Evolutionary conservation across 1,140 invertebrate species (phyloP).

Genomic region (Drosophila erecta): DNA sequence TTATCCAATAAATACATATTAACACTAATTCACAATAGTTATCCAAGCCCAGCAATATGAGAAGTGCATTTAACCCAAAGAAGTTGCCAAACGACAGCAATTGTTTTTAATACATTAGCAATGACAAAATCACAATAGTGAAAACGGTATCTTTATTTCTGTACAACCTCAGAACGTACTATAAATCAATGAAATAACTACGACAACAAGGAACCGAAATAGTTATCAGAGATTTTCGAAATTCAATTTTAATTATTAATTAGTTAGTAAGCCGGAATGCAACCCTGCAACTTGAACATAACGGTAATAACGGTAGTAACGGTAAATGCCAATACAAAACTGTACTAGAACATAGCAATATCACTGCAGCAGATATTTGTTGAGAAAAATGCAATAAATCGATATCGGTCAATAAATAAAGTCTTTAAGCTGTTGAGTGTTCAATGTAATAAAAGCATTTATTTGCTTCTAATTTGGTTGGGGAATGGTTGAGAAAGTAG

Average conservation of each 20-base stretch:
- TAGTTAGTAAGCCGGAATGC: constrained; percentile 68
- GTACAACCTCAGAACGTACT: constrained; percentile 40
- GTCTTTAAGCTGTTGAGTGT: constrained; percentile 81
- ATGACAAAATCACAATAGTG: constrained; percentile 42
- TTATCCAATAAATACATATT: constrained; percentile 43
- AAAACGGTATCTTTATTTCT: constrained; percentile 40
- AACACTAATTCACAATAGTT: constrained; percentile 30
- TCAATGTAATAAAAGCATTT: constrained; percentile 66
- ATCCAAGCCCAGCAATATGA: constrained; percentile 53
- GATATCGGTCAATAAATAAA: constrained; percentile 81
- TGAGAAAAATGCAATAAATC: constrained; percentile 75
- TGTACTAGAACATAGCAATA: constrained; percentile 52
- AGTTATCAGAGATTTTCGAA: constrained; percentile 61
- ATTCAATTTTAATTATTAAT: constrained; percentile 75
- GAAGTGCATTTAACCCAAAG: constrained; percentile 78
- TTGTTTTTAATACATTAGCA: constrained; percentile 29
- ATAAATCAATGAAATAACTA: constrained; percentile 20
- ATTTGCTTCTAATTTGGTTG: background rate
- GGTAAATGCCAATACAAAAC: constrained; percentile 44
- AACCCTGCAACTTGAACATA: constrained; percentile 36
- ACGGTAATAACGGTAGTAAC: constrained; percentile 23
- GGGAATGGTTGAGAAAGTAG: too few species aligned
- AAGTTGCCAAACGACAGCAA: constrained; percentile 68
- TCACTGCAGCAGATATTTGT: constrained; percentile 60
- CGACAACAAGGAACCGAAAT: constrained; percentile 31